Evolutionary conservation across 2,797 vertebrate genomes (phyloP).

Genomic region (Molossus molossus): DNA sequence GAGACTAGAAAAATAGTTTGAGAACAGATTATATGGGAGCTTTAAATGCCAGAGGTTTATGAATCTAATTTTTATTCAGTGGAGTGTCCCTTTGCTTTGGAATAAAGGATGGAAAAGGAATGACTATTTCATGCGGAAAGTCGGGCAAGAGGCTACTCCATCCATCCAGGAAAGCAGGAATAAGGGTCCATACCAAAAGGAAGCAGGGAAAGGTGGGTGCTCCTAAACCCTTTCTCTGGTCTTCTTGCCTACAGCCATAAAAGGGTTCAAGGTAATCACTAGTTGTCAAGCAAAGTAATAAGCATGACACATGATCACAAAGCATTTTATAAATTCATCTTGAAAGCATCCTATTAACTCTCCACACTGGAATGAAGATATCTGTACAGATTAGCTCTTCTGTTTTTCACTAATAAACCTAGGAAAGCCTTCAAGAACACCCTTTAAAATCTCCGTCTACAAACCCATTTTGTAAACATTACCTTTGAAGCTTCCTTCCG

Average conservation of each 20-base stretch:
- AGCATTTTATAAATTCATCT: background rate
- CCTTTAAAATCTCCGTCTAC: slow-evolving; percentile 73
- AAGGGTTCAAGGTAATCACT: background rate
- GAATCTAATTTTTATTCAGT: background rate
- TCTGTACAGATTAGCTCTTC: slow-evolving; percentile 22
- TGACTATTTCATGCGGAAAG: background rate
- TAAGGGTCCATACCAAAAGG: background rate
- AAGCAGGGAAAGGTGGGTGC: background rate
- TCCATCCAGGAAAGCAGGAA: background rate
- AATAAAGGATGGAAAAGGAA: background rate
- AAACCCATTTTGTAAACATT: slow-evolving; percentile 70
- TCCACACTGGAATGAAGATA: slow-evolving; percentile 70
- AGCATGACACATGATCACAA: background rate
- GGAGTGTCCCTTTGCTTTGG: background rate
- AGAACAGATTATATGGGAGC: background rate
- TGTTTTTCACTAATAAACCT: slow-evolving; percentile 13
- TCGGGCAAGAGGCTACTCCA: background rate
- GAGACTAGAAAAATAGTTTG: background rate
- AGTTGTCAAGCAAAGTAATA: background rate
- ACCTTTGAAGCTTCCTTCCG: slow-evolving; percentile 72
- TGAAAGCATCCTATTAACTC: slow-evolving; percentile 77
- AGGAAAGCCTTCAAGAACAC: slow-evolving; percentile 65
- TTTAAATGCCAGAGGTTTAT: background rate
- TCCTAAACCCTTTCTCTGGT: background rate
- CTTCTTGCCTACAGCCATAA: background rate